phyloP scores from a whole-genome alignment of 2,888 invertebrate genomes.

The Diarsia brunnea region DNA sequence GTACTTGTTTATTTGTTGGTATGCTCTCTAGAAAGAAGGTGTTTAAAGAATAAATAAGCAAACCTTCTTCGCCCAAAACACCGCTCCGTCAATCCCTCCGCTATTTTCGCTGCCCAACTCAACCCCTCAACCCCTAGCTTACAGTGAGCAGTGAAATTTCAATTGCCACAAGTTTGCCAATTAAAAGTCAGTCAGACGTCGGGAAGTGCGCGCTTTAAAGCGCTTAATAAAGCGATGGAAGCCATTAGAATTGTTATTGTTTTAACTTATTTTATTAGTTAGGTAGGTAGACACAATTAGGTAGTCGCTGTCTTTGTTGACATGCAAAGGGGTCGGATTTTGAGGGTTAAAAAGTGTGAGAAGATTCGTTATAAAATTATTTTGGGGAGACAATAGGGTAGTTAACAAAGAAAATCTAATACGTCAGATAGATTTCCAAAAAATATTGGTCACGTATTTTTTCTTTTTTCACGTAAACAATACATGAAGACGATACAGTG shows the following conservation, averaged over 20 bases:
- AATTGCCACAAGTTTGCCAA: conserved; percentile 80
- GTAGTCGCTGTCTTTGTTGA: conserved; percentile 21
- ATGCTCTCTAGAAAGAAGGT: background rate
- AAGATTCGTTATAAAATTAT: background rate
- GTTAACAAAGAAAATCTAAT: too few relatives aligned
- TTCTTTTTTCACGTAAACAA: too few relatives aligned
- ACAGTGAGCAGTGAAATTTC: conserved; percentile 67
- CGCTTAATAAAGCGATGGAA: conserved; percentile 76
- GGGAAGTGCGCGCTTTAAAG: conserved; percentile 67
- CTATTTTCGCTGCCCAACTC: conserved; percentile 14
- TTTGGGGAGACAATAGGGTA: background rate
- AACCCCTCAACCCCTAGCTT: conserved; percentile 51
- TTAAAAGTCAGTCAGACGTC: conserved; percentile 82
- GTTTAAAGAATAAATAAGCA: background rate
- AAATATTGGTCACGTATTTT: too few relatives aligned
- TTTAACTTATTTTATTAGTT: conserved; percentile 60
- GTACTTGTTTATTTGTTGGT: too few relatives aligned
- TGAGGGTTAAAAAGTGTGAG: background rate
- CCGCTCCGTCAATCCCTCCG: background rate
- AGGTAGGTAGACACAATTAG: conserved; percentile 35
- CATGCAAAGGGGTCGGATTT: conserved; percentile 17
- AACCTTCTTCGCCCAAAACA: background rate
- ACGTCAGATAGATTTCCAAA: too few relatives aligned
- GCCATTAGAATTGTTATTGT: conserved; percentile 72
- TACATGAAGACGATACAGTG: too few relatives aligned